phyloP scores from a whole-genome alignment of 2,113 vertebrate genomes.

The Saccopteryx leptura region DNA sequence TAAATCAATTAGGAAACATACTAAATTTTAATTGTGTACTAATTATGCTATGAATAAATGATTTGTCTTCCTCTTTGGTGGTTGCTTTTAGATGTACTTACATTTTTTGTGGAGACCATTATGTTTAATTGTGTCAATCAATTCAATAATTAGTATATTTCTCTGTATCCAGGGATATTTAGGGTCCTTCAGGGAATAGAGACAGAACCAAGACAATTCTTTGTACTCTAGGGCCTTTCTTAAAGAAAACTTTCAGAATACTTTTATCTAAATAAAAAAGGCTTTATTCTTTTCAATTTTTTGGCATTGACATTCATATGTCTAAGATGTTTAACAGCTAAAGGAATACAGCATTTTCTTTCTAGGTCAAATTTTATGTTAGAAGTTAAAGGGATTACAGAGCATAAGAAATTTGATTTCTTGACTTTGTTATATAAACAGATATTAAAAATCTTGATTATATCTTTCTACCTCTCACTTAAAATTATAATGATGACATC shows the following conservation, averaged over 20 bases:
- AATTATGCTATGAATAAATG: not conserved
- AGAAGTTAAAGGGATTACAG: conserved; percentile 36
- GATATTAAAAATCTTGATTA: conserved; percentile 59
- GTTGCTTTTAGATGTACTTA: not conserved
- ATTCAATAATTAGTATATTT: not conserved
- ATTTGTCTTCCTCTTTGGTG: not conserved
- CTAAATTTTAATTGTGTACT: not conserved
- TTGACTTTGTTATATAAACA: conserved; percentile 51
- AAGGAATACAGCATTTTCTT: not conserved
- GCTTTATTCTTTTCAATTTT: not conserved
- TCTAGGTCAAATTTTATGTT: not conserved
- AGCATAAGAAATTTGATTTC: conserved; percentile 30
- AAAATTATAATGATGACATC: conserved; percentile 47
- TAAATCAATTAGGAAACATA: not conserved
- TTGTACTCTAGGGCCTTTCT: not conserved
- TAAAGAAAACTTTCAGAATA: not conserved
- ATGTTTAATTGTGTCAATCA: not conserved
- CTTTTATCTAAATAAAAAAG: conserved; percentile 46
- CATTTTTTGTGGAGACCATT: not conserved
- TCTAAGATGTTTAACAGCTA: not conserved
- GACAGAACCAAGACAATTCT: not conserved
- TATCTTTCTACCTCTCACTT: conserved; percentile 23
- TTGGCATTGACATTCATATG: not conserved
- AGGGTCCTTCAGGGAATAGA: not conserved
- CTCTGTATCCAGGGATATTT: not conserved